Base-by-base conservation (phyloP, 1,140 invertebrate species). In the Lasioglossum albipes region DNA sequence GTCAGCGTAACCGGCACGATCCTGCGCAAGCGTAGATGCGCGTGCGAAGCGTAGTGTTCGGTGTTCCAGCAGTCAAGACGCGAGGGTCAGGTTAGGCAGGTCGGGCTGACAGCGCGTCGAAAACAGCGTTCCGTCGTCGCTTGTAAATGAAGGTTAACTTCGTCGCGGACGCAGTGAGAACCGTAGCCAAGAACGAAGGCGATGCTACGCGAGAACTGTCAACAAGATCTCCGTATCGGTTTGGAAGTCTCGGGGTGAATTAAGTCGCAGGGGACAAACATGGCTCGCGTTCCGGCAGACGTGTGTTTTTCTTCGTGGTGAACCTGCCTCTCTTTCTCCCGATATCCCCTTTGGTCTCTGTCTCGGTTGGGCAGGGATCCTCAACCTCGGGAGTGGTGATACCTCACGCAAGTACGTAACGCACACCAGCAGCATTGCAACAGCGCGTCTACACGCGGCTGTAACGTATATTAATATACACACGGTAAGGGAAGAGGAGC, bases 41-140 rank as follows among this genome's bases (percentile, higher is more conserved):
- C 84, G 41, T n/a, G 52, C 67, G 31, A 52, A 20, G 57, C 69
- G 59, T 71, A 76, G 79, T 36, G 57, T 71, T 64, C 66, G 31
- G 41, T 81, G 66, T 70, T 75, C 45, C 36, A 22, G 49, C 74
- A 76, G 79, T 77, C 79, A 75, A 70, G 79, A 67, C 74, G 65
- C 59, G 79, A 76, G 65, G 76, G 82, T 88, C 82, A 88, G 87
- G 87, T 88, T 84, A 84, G 82, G 86, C 78, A 83, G 79, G 81
- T 89, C 72, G 72, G 66, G 52, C 67, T 85, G 81, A 79, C 74
- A 84, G 73, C 54, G 75, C 54, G 79, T 75, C 68, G 78, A 74
- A 82, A 85, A 84, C 70, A 79, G 66, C 74, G 72, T 84, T 73
- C 72, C 52, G 67, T 75, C 27, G 61, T 54, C 16, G 65, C 65